These are phyloP conservation scores for Botrylloides violaceus DNA, from an alignment of 23 tunicate genomes.

Conservation along the genomic window DNA sequence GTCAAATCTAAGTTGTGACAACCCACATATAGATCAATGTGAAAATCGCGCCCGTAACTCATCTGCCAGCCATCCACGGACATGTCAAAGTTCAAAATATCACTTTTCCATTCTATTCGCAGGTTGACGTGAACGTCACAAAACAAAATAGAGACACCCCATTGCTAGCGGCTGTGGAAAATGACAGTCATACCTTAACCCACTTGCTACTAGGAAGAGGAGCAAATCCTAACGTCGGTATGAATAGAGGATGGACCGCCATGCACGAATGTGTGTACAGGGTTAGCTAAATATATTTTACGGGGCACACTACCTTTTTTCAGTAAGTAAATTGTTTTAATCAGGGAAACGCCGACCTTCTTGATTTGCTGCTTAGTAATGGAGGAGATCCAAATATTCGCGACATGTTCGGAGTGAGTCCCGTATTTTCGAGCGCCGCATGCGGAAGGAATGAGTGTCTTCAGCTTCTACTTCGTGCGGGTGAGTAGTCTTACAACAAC, in stretches of 20 bases:
- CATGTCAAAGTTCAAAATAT: no score
- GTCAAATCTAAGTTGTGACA: no score
- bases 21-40: no score
- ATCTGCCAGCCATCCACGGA: no score
- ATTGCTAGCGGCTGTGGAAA: slow-evolving; percentile 64
- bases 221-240: slow-evolving; percentile 48
- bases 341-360: slow-evolving; percentile 49
- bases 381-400: slow-evolving; percentile 62
- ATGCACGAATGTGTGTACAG: slow-evolving; percentile 87
- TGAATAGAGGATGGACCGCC: slow-evolving; percentile 84
- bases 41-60: no score
- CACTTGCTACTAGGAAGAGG: slow-evolving; percentile 46
- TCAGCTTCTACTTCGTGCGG: slow-evolving; percentile 36
- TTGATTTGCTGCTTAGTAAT: slow-evolving; percentile 34
- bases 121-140: slow-evolving; percentile 74
- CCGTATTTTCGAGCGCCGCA: slow-evolving; percentile 83
- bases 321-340: neutral
- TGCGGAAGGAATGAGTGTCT: slow-evolving; percentile 73
- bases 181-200: slow-evolving; percentile 40
- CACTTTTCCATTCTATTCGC: no score
- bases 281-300: slow-evolving; percentile 14
- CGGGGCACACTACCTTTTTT: neutral
- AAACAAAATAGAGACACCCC: slow-evolving; percentile 57
- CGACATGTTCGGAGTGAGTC: slow-evolving; percentile 70
- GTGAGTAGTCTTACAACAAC: no score